phyloP scores from a whole-genome alignment of 2,113 vertebrate species.

The Zosterops lateralis region DNA sequence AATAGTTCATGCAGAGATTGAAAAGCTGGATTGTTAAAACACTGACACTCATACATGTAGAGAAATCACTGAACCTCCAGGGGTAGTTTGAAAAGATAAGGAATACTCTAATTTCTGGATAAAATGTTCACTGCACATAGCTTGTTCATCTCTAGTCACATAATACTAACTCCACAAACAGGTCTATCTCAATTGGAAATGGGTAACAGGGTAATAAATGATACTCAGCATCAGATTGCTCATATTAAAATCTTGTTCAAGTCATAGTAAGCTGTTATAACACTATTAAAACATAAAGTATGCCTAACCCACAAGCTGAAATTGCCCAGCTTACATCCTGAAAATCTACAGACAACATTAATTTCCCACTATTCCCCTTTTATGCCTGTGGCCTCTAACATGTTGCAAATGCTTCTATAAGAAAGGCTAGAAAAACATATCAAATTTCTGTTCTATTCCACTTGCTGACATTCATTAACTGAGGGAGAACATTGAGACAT shows the following conservation, averaged over 20 bases:
- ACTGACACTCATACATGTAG: not conserved
- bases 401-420: conserved; percentile 47
- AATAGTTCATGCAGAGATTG: not conserved
- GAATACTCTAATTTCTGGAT: not conserved
- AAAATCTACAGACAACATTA: conserved; percentile 39
- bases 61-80: not conserved
- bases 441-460: conserved; percentile 38
- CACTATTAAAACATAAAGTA: conserved; percentile 43
- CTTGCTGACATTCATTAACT: conserved; percentile 62
- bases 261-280: conserved; percentile 24
- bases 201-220: conserved; percentile 24
- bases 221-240: conserved; percentile 26
- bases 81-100: not conserved
- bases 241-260: conserved; percentile 1
- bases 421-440: conserved; percentile 56
- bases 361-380: conserved; percentile 35
- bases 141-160: not conserved
- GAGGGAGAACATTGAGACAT: conserved; percentile 7
- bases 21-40: not conserved
- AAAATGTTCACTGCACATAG: not conserved
- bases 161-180: not conserved
- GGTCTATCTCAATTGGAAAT: conserved; percentile 16
- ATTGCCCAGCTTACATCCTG: conserved; percentile 17
- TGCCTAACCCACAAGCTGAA: conserved; percentile 21
- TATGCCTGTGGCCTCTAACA: conserved; percentile 26